Evolutionary conservation across 1,140 invertebrate species (phyloP).

Genomic region (Achroia grisella): DNA sequence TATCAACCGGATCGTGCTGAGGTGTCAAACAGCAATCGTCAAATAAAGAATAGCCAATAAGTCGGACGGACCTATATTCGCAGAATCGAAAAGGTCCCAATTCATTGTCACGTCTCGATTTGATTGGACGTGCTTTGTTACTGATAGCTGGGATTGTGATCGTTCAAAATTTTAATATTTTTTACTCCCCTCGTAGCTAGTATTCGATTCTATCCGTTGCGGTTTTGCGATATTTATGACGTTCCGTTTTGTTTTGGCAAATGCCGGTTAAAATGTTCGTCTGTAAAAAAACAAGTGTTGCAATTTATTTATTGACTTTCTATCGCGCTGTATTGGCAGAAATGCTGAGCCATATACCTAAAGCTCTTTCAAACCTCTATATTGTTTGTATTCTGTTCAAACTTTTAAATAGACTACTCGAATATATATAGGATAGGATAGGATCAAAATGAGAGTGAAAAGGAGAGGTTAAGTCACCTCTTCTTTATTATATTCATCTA

Average conservation of each 20-base stretch:
- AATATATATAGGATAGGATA: too few relatives aligned
- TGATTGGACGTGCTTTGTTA: slow-evolving; percentile 71
- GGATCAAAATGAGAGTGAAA: too few relatives aligned
- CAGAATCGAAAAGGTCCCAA: slow-evolving; percentile 61
- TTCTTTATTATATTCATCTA: too few relatives aligned
- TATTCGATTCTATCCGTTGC: slow-evolving; percentile 59
- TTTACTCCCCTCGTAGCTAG: slow-evolving; percentile 49
- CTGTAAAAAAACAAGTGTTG: slow-evolving; percentile 21
- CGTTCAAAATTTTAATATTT: slow-evolving; percentile 68
- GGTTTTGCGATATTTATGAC: slow-evolving; percentile 61
- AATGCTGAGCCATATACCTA: not conserved
- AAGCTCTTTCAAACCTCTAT: too few relatives aligned
- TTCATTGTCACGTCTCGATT: slow-evolving; percentile 69
- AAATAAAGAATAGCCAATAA: slow-evolving; percentile 69
- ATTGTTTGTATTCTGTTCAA: too few relatives aligned
- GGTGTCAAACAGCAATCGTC: slow-evolving; percentile 65
- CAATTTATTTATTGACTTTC: slow-evolving; percentile 3
- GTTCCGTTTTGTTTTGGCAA: slow-evolving; percentile 48
- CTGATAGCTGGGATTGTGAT: slow-evolving; percentile 62
- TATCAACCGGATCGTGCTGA: slow-evolving; percentile 46
- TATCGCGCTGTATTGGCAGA: not conserved
- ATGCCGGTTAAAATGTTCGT: slow-evolving; percentile 31
- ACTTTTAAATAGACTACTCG: too few relatives aligned
- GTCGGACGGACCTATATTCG: slow-evolving; percentile 40
- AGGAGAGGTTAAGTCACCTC: too few relatives aligned